Base-by-base conservation (phyloP, 2,113 vertebrate species). In the Tachuris rubrigastra region DNA sequence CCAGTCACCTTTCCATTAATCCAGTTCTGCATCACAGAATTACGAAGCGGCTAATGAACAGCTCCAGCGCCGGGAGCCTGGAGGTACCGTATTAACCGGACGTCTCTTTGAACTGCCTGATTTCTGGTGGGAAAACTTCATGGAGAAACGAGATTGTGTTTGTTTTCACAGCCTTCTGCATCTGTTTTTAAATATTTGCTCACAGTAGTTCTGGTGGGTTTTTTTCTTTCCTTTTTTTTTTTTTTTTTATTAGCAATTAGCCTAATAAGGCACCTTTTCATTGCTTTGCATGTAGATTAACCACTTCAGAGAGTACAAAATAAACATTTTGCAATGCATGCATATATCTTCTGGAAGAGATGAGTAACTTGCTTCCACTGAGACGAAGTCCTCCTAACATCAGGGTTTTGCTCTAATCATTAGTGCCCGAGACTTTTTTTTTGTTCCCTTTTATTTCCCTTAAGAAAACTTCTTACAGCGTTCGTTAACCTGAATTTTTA, bases 221-320 rank as follows among this genome's bases (percentile, higher is more conserved):
- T 58, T 42, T 65, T 10, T 67, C 55, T 33, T 37, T 30, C 35
- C 2, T 69, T 27, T 14, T 13, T 82, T 27, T 62, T 14, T 63
- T 25, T n/a, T 72, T 67, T 63, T 89, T 89, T 90, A 87, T 96
- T 94, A 97, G 92, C 95, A 97, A 96, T 97, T 97, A 97, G 95
- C 95, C 94, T 97, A 96, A 96, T 97, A 97, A 97, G 92, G 81
- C 94, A 97, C 95, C 95, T 97, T 97, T 96, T 94, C 93, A 94
- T 96, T 96, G 90, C 95, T 96, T 69, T 7, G 60, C 90, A 75
- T 94, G 93, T 87, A 96, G 94, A 96, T 96, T 96, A 97, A 93
- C 94, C 94, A 97, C 96, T 96, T 97, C 90, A 97, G 96, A 97
- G 95, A 96, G 92, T 96, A 96, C 89, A 96, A 96, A 96, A 95